Percentiles rank a stretch among this genome's conserved stretches.
Conservation (phyloP, 2,797 vertebrate species). For the Fratercula arctica region DNA sequence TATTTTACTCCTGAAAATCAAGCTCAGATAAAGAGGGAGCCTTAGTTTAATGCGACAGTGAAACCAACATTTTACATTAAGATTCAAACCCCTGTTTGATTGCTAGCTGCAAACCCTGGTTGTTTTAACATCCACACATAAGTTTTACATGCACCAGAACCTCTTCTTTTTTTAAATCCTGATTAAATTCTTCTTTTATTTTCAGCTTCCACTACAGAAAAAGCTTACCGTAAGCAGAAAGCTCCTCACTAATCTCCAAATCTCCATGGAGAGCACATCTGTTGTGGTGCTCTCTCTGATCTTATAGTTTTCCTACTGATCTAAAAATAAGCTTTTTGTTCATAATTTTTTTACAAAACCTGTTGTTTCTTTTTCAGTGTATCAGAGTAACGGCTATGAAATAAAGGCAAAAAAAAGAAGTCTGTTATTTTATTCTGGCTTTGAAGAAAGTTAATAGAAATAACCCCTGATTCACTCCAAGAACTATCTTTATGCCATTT, state of each 20-base stretch:
- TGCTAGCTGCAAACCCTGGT: not conserved
- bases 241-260: conserved; percentile 11
- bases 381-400: not conserved
- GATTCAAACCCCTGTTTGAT: not conserved
- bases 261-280: conserved; percentile 31
- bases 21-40: not conserved
- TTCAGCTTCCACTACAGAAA: not conserved
- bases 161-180: not conserved
- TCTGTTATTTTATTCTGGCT: not conserved
- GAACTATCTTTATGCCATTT: conserved; percentile 28
- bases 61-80: not conserved
- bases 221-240: conserved; percentile 34
- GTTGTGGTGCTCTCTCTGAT: conserved; percentile 23
- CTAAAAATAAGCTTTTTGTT: not conserved
- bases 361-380: conserved; percentile 11
- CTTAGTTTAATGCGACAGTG: not conserved
- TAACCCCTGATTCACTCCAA: not conserved
- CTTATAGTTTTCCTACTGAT: not conserved
- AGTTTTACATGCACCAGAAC: not conserved
- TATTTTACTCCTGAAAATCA: not conserved
- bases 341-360: not conserved
- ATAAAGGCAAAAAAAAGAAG: not conserved
- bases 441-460: conserved; percentile 30
- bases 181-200: conserved; percentile 14
- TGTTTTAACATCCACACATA: not conserved